These are phyloP conservation scores for Phrynocephalus guinanensis DNA, from an alignment of 2,797 vertebrate genomes.

Conservation along the genomic window DNA sequence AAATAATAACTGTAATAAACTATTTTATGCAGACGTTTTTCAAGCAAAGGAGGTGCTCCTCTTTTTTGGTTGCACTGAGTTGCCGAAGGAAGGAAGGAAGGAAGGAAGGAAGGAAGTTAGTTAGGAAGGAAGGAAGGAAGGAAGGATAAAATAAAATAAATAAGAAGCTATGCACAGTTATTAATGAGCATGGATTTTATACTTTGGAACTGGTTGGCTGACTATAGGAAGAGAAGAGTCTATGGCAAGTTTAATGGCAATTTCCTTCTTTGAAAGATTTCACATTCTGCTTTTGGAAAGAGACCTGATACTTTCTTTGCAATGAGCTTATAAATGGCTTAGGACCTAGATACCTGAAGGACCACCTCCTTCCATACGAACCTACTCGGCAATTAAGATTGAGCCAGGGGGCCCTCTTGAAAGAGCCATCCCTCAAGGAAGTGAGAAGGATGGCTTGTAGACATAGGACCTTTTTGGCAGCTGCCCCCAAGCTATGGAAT, in stretches of 20 bases:
- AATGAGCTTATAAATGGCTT: background rate
- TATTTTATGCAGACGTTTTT: background rate
- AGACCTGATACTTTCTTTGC: background rate
- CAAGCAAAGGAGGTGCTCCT: background rate
- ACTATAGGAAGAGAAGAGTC: background rate
- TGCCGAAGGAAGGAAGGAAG: slow-evolving; percentile 3
- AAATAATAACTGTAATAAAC: background rate
- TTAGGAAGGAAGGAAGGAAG: background rate
- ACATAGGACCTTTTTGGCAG: too few relatives aligned
- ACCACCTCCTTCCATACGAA: too few relatives aligned
- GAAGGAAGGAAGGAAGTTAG: background rate
- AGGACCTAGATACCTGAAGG: too few relatives aligned
- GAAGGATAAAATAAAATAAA: background rate
- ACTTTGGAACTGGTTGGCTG: background rate
- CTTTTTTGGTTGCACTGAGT: slow-evolving; percentile 17
- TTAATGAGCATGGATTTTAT: slow-evolving; percentile 33
- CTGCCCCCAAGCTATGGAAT: too few relatives aligned
- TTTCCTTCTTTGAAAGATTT: background rate
- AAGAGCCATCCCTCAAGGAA: too few relatives aligned
- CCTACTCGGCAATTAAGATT: too few relatives aligned
- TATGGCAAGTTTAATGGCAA: background rate
- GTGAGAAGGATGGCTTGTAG: too few relatives aligned
- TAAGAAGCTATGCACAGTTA: slow-evolving; percentile 2
- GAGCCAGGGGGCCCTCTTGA: too few relatives aligned
- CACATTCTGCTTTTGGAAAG: slow-evolving; percentile 3